These are phyloP conservation scores for Euwallacea similis DNA, from an alignment of 1,140 invertebrate genomes.

Conservation along the genomic window DNA sequence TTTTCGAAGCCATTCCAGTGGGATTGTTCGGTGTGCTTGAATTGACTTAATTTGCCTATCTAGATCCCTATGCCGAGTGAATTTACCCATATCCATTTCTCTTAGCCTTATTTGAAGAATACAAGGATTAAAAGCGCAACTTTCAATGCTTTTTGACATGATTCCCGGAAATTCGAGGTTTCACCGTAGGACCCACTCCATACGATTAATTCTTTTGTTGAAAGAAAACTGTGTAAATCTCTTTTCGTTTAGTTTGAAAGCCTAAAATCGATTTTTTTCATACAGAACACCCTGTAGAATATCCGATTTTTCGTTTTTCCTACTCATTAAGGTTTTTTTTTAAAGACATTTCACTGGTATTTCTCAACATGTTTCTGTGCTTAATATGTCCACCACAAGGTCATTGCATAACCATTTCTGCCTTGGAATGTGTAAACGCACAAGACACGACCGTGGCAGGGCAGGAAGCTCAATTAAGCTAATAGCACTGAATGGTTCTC, in stretches of 20 bases:
- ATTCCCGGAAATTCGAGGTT: too few species aligned
- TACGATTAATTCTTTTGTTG: background rate
- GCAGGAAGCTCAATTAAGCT: background rate
- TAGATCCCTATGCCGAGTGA: too few species aligned
- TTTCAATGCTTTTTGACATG: too few species aligned
- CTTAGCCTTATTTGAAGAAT: too few species aligned
- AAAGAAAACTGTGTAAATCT: background rate
- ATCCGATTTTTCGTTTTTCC: background rate
- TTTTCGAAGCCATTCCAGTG: too few species aligned
- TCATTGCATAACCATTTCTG: background rate
- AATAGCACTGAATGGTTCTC: too few species aligned
- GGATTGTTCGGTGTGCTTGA: too few species aligned
- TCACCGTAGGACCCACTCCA: too few species aligned
- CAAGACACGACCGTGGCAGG: background rate
- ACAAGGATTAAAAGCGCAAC: too few species aligned
- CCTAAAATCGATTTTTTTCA: background rate
- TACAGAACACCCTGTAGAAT: background rate
- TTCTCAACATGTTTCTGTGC: background rate
- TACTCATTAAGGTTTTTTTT: background rate
- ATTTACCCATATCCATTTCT: too few species aligned
- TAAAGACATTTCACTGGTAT: background rate
- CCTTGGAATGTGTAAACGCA: background rate
- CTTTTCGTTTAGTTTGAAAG: background rate
- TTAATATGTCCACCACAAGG: background rate
- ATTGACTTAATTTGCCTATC: too few species aligned